Conservation (phyloP, 2,113 vertebrate species). For the western clawed frog (Xenopus tropicalis) region DNA sequence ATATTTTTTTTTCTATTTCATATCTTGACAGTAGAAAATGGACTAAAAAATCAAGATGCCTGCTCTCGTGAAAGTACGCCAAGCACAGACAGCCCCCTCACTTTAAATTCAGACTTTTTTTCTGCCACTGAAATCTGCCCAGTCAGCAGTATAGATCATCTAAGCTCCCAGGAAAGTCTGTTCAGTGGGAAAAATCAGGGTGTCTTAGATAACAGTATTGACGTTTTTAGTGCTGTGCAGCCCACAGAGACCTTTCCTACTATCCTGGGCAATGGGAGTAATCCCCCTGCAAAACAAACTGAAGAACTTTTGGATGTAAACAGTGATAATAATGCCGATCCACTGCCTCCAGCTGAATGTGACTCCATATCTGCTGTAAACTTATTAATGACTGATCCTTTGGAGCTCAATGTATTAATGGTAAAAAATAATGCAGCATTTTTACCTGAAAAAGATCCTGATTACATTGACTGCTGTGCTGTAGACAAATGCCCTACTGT, state of each 20-base stretch:
- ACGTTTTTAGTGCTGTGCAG: slow-evolving; percentile 59
- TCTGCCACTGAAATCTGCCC: slow-evolving; percentile 67
- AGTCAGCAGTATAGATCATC: slow-evolving; percentile 66
- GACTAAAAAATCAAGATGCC: slow-evolving; percentile 46
- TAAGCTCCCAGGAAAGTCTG: slow-evolving; percentile 67
- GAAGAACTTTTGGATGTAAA: background rate
- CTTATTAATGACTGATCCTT: background rate
- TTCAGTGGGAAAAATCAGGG: slow-evolving; percentile 52
- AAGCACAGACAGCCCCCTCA: slow-evolving; percentile 66
- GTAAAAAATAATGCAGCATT: background rate
- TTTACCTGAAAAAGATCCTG: background rate
- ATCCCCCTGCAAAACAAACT: background rate
- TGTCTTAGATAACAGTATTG: slow-evolving; percentile 44
- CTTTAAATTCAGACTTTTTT: slow-evolving; percentile 67
- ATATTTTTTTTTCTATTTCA: background rate
- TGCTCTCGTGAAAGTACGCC: slow-evolving; percentile 64
- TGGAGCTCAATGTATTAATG: background rate
- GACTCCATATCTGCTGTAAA: background rate
- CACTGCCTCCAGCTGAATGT: no score
- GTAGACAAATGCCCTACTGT: background rate
- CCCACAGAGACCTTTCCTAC: slow-evolving; percentile 47
- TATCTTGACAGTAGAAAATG: slow-evolving; percentile 53
- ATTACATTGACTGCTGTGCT: background rate
- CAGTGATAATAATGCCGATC: background rate
- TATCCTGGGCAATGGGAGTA: slow-evolving; percentile 29